Percentiles rank a stretch among this genome's conserved stretches.
Evolutionary conservation across 2,888 invertebrate genomes (phyloP).

Genomic region (Diloba caeruleocephala): DNA sequence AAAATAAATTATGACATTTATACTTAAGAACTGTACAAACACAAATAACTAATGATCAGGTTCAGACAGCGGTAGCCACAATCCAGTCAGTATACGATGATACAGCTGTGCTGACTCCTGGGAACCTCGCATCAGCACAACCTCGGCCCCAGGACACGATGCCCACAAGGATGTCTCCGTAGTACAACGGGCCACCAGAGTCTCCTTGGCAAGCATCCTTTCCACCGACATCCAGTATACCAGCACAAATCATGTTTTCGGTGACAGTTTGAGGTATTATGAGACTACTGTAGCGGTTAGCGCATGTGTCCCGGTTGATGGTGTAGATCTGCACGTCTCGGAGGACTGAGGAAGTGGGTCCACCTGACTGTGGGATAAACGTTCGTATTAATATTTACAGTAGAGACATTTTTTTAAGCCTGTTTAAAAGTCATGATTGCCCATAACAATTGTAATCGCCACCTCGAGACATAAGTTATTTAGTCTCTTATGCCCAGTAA

Average conservation of each 20-base stretch:
- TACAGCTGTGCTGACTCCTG: slow-evolving; percentile 82
- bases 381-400: no score
- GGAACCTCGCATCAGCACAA: slow-evolving; percentile 77
- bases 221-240: slow-evolving; percentile 65
- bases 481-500: no score
- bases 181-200: slow-evolving; percentile 84
- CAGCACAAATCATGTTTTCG: slow-evolving; percentile 76
- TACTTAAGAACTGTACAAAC: slow-evolving; percentile 7
- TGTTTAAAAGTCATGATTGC: no score
- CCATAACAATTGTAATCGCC: no score
- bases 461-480: no score
- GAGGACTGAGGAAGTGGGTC: slow-evolving; percentile 53
- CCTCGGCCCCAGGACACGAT: slow-evolving; percentile 83
- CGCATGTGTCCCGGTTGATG: slow-evolving; percentile 16
- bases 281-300: slow-evolving; percentile 8
- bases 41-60: slow-evolving; percentile 12
- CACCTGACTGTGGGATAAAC: slow-evolving; percentile 52
- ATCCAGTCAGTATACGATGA: slow-evolving; percentile 68
- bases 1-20: background rate
- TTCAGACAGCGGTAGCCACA: slow-evolving; percentile 38
- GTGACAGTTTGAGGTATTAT: slow-evolving; percentile 49
- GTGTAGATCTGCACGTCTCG: slow-evolving; percentile 56
- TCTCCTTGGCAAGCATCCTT: slow-evolving; percentile 79
- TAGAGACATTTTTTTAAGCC: no score
- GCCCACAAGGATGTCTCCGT: slow-evolving; percentile 71